phyloP scores from a whole-genome alignment of 2,888 invertebrate genomes.

The Nomada lathburiana region DNA sequence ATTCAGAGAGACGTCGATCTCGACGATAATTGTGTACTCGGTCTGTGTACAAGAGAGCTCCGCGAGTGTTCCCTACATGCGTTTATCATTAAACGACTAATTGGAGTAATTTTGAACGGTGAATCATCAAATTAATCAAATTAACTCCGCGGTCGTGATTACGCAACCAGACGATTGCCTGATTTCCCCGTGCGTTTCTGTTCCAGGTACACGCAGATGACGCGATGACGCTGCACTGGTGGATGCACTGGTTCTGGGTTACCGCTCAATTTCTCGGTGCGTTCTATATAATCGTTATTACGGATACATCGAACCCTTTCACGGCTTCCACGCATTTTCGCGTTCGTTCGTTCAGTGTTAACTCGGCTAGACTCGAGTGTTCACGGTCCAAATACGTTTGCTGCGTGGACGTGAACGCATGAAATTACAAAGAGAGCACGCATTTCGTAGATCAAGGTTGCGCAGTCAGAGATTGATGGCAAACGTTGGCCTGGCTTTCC shows the following conservation, averaged over 20 bases:
- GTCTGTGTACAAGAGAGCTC: no score
- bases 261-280: conserved; percentile 85
- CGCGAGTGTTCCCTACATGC: no score
- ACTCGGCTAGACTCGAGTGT: not conserved
- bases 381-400: conserved; percentile 45
- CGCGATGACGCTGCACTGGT: conserved; percentile 94
- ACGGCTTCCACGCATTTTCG: conserved; percentile 23
- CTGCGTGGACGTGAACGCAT: not conserved
- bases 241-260: conserved; percentile 96
- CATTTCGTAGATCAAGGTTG: conserved; percentile 9
- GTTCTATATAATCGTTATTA: conserved; percentile 53
- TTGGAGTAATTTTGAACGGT: no score
- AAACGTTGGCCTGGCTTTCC: not conserved
- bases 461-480: no score
- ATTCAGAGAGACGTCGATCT: no score
- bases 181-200: conserved; percentile 13
- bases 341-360: not conserved
- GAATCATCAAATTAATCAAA: no score
- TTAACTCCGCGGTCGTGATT: not conserved
- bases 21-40: no score
- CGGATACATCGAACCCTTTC: conserved; percentile 14
- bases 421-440: not conserved
- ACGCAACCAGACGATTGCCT: not conserved
- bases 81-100: no score
- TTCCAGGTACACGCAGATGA: conserved; percentile 79